Conservation (phyloP, 2,888 invertebrate genomes). For the Philonicus albiceps region DNA sequence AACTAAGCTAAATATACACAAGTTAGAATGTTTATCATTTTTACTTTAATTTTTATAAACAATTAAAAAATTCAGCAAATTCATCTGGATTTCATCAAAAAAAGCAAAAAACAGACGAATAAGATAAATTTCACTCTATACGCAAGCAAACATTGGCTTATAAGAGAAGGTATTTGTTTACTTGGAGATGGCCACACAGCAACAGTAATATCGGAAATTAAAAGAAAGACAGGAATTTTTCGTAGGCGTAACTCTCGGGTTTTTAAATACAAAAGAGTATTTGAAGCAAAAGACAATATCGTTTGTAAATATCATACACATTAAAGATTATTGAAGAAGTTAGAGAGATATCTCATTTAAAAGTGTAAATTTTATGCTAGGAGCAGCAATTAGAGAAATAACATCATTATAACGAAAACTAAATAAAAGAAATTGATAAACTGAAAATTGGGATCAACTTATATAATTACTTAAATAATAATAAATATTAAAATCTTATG, state of each 20-base stretch:
- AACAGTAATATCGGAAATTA: not conserved
- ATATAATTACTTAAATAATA: conserved; percentile 28
- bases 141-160: not conserved
- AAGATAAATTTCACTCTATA: conserved; percentile 3
- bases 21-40: conserved; percentile 27
- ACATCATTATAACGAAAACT: not conserved
- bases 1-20: conserved; percentile 30
- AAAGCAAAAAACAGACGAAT: not conserved
- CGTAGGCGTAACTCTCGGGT: not conserved
- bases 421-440: conserved; percentile 26
- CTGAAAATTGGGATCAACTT: conserved; percentile 43
- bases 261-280: conserved; percentile 29
- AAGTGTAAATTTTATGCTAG: conserved; percentile 28
- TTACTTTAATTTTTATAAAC: conserved; percentile 33
- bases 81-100: conserved; percentile 10
- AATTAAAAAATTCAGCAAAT: conserved; percentile 1
- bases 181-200: not conserved
- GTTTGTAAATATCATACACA: conserved; percentile 31
- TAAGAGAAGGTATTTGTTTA: not conserved
- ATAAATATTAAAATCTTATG: conserved; percentile 29
- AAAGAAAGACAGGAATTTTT: conserved; percentile 4
- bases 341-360: not conserved
- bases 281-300: conserved; percentile 37
- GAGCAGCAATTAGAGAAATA: conserved; percentile 2
- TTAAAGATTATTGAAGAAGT: conserved; percentile 27